A percentile compares a stretch with the other conserved stretches of the same genome.
These are phyloP conservation scores for Cecropterus lyciades DNA, from an alignment of 1,140 invertebrate species.

Conservation along the genomic window DNA sequence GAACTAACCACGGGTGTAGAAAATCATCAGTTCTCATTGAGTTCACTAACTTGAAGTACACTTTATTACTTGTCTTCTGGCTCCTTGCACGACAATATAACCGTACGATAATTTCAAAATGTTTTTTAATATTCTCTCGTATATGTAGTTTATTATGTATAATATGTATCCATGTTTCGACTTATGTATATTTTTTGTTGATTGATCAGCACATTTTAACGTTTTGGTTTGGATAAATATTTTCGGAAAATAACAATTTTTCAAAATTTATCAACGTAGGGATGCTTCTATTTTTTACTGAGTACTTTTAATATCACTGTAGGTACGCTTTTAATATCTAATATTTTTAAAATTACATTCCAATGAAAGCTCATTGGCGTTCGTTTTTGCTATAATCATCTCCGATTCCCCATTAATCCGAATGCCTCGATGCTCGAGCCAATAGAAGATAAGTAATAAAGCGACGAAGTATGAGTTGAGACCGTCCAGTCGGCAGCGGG, in stretches of 20 bases:
- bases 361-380: too few relatives aligned
- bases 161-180: neutral
- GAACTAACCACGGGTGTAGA: constrained; percentile 36
- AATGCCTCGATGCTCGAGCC: constrained; percentile 33
- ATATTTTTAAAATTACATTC: too few relatives aligned
- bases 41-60: constrained; percentile 62
- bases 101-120: constrained; percentile 18
- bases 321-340: too few relatives aligned
- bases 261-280: too few relatives aligned
- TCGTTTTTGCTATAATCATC: too few relatives aligned
- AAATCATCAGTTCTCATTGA: constrained; percentile 46
- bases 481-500: constrained; percentile 42
- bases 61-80: constrained; percentile 76
- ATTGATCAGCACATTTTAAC: neutral
- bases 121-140: constrained; percentile 11
- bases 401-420: too few relatives aligned
- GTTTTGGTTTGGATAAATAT: neutral
- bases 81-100: constrained; percentile 43
- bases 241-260: too few relatives aligned
- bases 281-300: too few relatives aligned
- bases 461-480: constrained; percentile 34
- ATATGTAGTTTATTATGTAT: constrained; percentile 14
- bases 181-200: constrained; percentile 6
- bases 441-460: constrained; percentile 56
- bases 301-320: too few relatives aligned